phyloP scores from a whole-genome alignment of 2,888 invertebrate species.

The Platerodrilus igneus region DNA sequence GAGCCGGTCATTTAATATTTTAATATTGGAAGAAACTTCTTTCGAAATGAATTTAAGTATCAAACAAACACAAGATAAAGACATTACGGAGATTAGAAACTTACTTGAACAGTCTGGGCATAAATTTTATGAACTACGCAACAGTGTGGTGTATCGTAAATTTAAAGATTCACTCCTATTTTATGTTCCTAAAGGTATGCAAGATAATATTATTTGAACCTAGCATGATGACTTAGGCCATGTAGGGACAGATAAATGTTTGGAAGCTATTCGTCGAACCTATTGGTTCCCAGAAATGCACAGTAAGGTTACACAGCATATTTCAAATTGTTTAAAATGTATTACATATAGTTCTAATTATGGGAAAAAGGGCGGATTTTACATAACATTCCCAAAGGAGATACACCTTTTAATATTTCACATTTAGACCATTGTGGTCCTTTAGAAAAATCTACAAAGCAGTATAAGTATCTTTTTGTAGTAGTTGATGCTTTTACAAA shows the following conservation, averaged over 20 bases:
- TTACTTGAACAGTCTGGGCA: conserved; percentile 3
- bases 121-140: conserved; percentile 5
- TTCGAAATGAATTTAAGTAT: conserved; percentile 5
- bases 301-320: conserved; percentile 3
- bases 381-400: conserved; percentile 7
- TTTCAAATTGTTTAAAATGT: conserved; percentile 10
- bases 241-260: conserved; percentile 22
- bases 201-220: conserved; percentile 27
- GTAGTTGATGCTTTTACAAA: conserved; percentile 3
- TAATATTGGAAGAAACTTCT: conserved; percentile 6
- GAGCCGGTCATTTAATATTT: conserved; percentile 4
- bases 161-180: conserved; percentile 16
- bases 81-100: conserved; percentile 1
- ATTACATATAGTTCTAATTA: not conserved
- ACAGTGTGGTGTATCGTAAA: conserved; percentile 10
- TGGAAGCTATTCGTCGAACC: not conserved
- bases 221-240: conserved; percentile 36
- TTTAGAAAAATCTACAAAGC: conserved; percentile 1
- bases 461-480: conserved; percentile 4
- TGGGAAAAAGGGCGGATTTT: conserved; percentile 4
- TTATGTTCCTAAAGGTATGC: conserved; percentile 30
- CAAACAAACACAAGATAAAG: conserved; percentile 2
- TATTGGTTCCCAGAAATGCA: conserved; percentile 12
- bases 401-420: not conserved
- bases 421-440: conserved; percentile 9